Base-by-base conservation (phyloP, 2,888 invertebrate genomes). In the Zaprionus lineosus region DNA sequence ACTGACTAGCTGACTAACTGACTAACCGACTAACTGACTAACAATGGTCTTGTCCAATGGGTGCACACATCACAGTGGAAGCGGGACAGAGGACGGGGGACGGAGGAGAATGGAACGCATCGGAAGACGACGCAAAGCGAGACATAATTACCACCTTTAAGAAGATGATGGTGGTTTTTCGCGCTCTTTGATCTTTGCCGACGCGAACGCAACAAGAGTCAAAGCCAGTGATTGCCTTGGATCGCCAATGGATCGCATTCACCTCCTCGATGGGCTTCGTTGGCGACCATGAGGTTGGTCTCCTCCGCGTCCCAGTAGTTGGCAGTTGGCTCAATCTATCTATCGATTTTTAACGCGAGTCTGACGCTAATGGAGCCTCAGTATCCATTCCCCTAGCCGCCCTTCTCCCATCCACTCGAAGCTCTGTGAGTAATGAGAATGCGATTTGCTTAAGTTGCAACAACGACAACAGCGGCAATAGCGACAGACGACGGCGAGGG, bases 271-370 rank as follows among this genome's bases (percentile, higher is more conserved):
- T 36, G 29, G 34, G 36, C 66, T 59, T 65, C 70, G 68, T 64
- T 57, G 73, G 64, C 63, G 72, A 67, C 52, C 74, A 66, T 46
- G 48, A 41, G 63, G 16, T 12, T 16, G 11, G 26, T 43, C 43
- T 33, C 14, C 33, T 33, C 52, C 34, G 5, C 44, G 31, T 64
- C 60, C 43, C 58, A 63, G 78, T 81, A 74, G 77, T 76, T 71
- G 64, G 53, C 55, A 48, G 59, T 55, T 12, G 29, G 75, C 76
- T 79, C 86, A 87, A 88, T 87, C 87, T 86, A 88, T 88, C 87
- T 87, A 88, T 89, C 87, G 89, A 89, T 89, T 89, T 88, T 89
- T 89, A 89, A 89, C 87, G 87, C 88, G 87, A 79, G 82, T 66
- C 89, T 89, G 89, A 89, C 89, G 84, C 86, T 89, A 89, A 89